Conservation (phyloP, 2,888 invertebrate genomes). For the Cylloceria caligata region DNA sequence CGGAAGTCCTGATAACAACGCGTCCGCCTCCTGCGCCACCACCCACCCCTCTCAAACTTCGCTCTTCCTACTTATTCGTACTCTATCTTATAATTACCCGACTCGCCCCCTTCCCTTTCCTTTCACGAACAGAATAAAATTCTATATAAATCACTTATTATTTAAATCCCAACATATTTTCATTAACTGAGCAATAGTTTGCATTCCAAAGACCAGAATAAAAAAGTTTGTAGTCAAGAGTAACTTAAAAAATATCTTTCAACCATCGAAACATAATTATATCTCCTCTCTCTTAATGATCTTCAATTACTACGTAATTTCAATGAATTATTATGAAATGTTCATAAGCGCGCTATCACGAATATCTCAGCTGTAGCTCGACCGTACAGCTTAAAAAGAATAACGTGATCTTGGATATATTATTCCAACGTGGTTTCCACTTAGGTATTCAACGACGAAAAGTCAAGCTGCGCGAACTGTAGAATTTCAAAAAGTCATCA, state of each 20-base stretch:
- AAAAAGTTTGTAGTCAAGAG: background rate
- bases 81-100: conserved; percentile 16
- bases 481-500: conserved; percentile 43
- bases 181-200: background rate
- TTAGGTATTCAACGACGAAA: background rate
- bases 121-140: background rate
- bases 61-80: conserved; percentile 64
- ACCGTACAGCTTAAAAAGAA: background rate
- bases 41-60: conserved; percentile 69
- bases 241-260: background rate
- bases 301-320: background rate
- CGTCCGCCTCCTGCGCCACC: conserved; percentile 74
- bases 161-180: background rate
- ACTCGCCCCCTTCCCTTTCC: conserved; percentile 59
- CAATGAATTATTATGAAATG: background rate
- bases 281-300: background rate
- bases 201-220: background rate
- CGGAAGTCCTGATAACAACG: conserved; percentile 79
- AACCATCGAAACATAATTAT: background rate
- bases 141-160: conserved; percentile 1
- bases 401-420: conserved; percentile 9
- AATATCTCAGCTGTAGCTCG: background rate
- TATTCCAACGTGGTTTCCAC: background rate
- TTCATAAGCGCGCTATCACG: background rate
- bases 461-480: background rate